Conservation (phyloP, 2,888 invertebrate species). For the Oscheius sp. region DNA sequence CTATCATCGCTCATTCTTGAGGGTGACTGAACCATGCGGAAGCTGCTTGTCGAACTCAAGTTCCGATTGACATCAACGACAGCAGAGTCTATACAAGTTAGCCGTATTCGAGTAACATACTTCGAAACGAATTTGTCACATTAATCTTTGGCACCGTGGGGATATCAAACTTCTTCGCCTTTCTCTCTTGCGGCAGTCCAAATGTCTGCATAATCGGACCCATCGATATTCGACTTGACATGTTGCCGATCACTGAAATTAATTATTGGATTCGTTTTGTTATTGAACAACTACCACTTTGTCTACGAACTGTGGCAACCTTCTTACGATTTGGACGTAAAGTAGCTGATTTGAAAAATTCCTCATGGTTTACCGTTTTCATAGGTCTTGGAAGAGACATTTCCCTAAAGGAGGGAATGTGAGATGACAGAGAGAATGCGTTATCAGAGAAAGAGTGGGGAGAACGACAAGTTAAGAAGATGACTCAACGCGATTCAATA, state of each 20-base stretch:
- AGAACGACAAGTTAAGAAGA: slow-evolving; percentile 18
- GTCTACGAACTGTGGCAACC: slow-evolving; percentile 32
- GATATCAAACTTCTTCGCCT: slow-evolving; percentile 30
- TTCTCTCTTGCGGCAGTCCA: slow-evolving; percentile 18
- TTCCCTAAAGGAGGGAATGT: neutral
- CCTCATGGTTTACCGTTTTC: slow-evolving; percentile 25
- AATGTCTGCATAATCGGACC: slow-evolving; percentile 24
- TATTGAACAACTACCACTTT: slow-evolving; percentile 30
- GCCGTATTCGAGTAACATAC: neutral
- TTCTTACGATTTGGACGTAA: slow-evolving; percentile 33
- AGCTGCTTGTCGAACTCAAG: slow-evolving; percentile 4
- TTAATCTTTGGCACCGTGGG: slow-evolving; percentile 26
- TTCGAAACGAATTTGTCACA: slow-evolving; percentile 12
- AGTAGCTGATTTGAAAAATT: slow-evolving; percentile 36
- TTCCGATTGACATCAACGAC: slow-evolving; percentile 28
- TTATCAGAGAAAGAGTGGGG: slow-evolving; percentile 10
- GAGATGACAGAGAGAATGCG: slow-evolving; percentile 2
- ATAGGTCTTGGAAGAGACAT: slow-evolving; percentile 32
- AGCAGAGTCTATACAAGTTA: slow-evolving; percentile 13
- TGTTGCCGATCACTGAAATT: slow-evolving; percentile 28
- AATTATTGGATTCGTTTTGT: neutral
- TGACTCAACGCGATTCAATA: slow-evolving; percentile 13
- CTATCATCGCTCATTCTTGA: slow-evolving; percentile 30
- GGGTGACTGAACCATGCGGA: slow-evolving; percentile 22
- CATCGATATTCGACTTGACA: slow-evolving; percentile 27